Evolutionary conservation across 2,113 vertebrate species (phyloP).

Genomic region (Semnornis frantzii): DNA sequence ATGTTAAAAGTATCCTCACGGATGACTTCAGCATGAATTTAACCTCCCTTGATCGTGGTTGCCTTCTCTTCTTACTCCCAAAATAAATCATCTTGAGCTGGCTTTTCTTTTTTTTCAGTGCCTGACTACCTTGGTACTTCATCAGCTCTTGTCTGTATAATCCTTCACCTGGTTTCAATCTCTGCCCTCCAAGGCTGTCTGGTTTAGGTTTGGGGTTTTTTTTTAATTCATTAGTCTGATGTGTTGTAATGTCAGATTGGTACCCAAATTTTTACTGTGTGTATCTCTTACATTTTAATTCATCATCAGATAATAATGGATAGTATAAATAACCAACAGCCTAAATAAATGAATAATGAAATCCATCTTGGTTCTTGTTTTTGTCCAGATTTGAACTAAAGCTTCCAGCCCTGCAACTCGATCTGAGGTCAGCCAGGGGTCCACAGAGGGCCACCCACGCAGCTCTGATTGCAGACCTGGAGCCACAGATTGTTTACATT

Average conservation of each 20-base stretch:
- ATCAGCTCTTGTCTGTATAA: slow-evolving; percentile 36
- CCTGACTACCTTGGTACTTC: slow-evolving; percentile 22
- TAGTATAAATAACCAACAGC: slow-evolving; percentile 16
- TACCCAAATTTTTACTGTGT: neutral
- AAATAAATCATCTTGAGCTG: slow-evolving; percentile 34
- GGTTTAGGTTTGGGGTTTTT: neutral
- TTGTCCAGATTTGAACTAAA: slow-evolving; percentile 25
- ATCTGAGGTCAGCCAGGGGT: slow-evolving; percentile 36
- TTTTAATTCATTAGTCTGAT: neutral
- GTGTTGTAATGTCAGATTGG: neutral
- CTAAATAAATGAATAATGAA: slow-evolving; percentile 22
- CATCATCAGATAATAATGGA: neutral
- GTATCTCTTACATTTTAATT: neutral
- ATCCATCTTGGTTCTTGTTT: slow-evolving; percentile 24
- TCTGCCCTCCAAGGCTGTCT: slow-evolving; percentile 18
- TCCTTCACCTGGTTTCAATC: slow-evolving; percentile 52
- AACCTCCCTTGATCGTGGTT: neutral
- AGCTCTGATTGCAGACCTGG: slow-evolving; percentile 53
- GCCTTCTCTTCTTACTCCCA: slow-evolving; percentile 17
- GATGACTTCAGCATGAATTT: slow-evolving; percentile 17
- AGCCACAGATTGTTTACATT: slow-evolving; percentile 59
- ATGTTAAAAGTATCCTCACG: neutral
- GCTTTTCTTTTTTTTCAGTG: slow-evolving; percentile 18
- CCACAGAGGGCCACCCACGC: slow-evolving; percentile 38
- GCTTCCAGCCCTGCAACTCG: slow-evolving; percentile 37